These are phyloP conservation scores for Eretmochelys imbricata DNA, from an alignment of 2,113 vertebrate species.

Conservation along the genomic window DNA sequence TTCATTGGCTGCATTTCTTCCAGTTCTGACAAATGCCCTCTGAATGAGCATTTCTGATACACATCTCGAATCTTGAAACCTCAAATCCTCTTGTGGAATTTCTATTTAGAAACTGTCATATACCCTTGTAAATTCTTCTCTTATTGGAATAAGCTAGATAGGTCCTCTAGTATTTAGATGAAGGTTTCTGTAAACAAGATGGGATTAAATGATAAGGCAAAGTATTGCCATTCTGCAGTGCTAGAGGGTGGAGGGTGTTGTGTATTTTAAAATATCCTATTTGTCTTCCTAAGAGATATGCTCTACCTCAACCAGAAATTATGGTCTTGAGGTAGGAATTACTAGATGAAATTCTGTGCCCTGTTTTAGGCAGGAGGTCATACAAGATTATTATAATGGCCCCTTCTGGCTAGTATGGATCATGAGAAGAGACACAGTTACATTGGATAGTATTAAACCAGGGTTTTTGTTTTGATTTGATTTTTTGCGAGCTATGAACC, in stretches of 20 bases:
- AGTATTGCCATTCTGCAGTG: not conserved
- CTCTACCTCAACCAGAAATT: not conserved
- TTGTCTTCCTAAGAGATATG: no score
- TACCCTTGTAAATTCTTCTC: not conserved
- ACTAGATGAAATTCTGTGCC: not conserved
- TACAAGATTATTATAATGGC: accelerated
- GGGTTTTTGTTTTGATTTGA: not conserved
- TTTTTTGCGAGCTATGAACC: not conserved
- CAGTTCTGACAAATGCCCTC: not conserved
- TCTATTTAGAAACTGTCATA: not conserved
- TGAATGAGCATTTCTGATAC: not conserved
- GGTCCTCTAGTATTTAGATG: no score
- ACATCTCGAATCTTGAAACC: not conserved
- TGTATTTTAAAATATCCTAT: accelerated
- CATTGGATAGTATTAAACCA: accelerated
- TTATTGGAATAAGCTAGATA: not conserved
- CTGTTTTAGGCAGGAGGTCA: not conserved
- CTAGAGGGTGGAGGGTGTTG: not conserved
- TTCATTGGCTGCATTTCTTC: not conserved
- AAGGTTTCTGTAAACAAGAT: not conserved
- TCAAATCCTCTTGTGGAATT: not conserved
- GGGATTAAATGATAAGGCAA: not conserved
- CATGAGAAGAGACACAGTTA: not conserved
- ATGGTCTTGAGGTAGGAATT: not conserved
- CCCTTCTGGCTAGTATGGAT: not conserved